phyloP scores from a whole-genome alignment of 2,113 vertebrate genomes.

The Taxidea taxus region DNA sequence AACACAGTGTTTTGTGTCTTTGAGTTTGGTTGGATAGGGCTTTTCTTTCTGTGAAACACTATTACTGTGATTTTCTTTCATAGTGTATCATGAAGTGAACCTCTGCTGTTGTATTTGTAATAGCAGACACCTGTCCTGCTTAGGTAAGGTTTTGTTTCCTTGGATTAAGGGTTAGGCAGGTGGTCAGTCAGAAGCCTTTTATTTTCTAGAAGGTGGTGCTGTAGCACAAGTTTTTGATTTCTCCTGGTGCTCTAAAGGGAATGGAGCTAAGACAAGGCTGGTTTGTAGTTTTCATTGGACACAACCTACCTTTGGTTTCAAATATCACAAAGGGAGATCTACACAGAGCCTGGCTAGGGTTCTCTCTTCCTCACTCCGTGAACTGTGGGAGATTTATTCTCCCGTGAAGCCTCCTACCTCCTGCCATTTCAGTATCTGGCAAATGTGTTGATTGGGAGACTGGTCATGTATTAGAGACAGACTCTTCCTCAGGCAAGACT shows the following conservation, averaged over 20 bases:
- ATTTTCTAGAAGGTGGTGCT: background rate
- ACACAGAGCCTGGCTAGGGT: background rate
- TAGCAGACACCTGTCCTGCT: background rate
- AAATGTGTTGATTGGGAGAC: background rate
- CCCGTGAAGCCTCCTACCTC: background rate
- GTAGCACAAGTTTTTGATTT: background rate
- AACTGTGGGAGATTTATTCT: background rate
- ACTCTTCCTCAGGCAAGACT: background rate
- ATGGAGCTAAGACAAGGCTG: background rate
- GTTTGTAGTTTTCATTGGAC: background rate
- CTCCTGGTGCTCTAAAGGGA: background rate
- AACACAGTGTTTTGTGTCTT: background rate
- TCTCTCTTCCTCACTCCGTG: background rate
- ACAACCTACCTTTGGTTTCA: background rate
- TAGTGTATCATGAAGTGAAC: background rate
- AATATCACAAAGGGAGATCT: background rate
- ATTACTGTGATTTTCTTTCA: background rate
- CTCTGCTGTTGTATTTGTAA: background rate
- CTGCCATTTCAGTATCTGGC: background rate
- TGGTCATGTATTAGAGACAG: background rate
- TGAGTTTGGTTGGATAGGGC: background rate
- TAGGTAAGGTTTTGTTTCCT: background rate
- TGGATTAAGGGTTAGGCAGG: background rate
- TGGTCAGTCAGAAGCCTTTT: background rate
- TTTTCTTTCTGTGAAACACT: background rate